Evolutionary conservation across 2,797 vertebrate species (phyloP), one percentile per base, ranked within the genome.

Genomic region (Notolabrus celidotus): DNA sequence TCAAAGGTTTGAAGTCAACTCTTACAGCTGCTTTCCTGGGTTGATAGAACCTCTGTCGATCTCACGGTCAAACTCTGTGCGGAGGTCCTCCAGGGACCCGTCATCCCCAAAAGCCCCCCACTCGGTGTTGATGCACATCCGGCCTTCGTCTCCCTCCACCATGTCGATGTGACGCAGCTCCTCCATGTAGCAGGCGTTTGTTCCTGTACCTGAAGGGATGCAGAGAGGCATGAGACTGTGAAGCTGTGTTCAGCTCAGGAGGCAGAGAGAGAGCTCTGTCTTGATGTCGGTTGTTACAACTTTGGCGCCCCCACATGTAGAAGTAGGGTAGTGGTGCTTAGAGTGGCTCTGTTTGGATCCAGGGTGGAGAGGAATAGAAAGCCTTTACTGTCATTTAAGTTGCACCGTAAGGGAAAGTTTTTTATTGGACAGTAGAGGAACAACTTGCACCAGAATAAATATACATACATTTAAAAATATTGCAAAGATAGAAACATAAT

Each of bases 101-200:
- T 97, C 94, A 0, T 98, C 97, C 17, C 97, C 97, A 0, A 98
- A 97, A 19, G 96, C 95, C 0, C 96, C 96, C 96, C 96, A 97
- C 88, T 97, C 98, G 0, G 97, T 99, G 93, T 99, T 99, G 77
- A 99, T 95, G 88, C 97, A 99, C 98, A 99, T 99, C 31, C 98
- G 91, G 6, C 98, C 98, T 82, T 99, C 98, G 0, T 99, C 98
- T 0, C 98, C 98, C 58, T 99, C 97, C 90, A 99, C 97, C 91
- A 95, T 82, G 88, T 98, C 97, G 0, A 99, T 97, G 89, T 99
- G 95, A 41, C 97, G 86, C 92, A 99, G 76, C 41, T 99, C 98
- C 88, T 99, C 98, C 98, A 99, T 99, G 91, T 99, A 99, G 68
- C 97, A 99, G 0, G 97, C 97, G 0, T 99, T 99, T 27, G 97